Conservation (phyloP, 2,888 invertebrate species). For the Drosophila vallismaia region DNA sequence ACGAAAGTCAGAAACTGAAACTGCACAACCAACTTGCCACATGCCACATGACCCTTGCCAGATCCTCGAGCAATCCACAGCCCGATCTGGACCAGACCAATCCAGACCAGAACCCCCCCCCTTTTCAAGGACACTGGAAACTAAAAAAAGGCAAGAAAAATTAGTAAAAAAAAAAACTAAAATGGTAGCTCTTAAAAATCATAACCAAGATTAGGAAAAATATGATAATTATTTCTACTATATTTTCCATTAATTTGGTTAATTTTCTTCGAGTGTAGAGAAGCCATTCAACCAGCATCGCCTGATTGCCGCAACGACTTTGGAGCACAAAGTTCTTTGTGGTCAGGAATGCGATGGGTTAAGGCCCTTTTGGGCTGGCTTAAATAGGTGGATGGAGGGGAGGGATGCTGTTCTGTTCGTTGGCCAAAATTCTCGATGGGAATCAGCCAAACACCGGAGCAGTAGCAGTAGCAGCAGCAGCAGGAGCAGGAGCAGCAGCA, state of each 20-base stretch:
- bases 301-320: conserved; percentile 74
- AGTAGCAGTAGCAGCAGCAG: not conserved
- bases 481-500: not conserved
- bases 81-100: conserved; percentile 11
- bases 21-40: conserved; percentile 44
- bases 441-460: conserved; percentile 16
- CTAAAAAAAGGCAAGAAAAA: not conserved
- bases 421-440: conserved; percentile 59
- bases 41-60: conserved; percentile 5
- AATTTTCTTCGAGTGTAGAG: not conserved
- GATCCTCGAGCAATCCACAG: conserved; percentile 54
- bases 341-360: conserved; percentile 51
- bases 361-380: conserved; percentile 19
- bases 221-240: not conserved
- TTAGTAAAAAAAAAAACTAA: too few species aligned
- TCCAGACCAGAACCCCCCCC: not conserved
- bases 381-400: conserved; percentile 3
- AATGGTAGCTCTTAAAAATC: too few species aligned
- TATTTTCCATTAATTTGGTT: too few species aligned
- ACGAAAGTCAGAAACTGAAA: conserved; percentile 63
- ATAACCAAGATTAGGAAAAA: not conserved
- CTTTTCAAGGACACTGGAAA: not conserved
- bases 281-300: conserved; percentile 35
- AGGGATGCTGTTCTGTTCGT: not conserved
- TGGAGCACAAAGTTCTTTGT: conserved; percentile 73